Evolutionary conservation across 2,888 invertebrate species (phyloP).

Genomic region (Campoplex nolae): DNA sequence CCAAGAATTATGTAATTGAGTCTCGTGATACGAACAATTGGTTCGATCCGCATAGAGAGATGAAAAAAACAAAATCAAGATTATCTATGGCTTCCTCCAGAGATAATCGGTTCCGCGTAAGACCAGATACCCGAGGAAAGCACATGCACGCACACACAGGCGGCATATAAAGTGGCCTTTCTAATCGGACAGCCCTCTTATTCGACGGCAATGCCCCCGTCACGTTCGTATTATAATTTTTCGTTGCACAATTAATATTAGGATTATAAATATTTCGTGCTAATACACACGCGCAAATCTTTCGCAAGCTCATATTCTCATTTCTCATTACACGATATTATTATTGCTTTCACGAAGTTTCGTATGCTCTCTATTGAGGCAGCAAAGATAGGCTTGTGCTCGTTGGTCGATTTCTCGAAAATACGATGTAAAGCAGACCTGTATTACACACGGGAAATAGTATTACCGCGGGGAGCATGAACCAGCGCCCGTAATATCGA

Average conservation of each 20-base stretch:
- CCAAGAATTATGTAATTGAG: slow-evolving; percentile 66
- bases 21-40: slow-evolving; percentile 66
- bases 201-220: slow-evolving; percentile 50
- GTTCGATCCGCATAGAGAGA: slow-evolving; percentile 50
- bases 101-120: slow-evolving; percentile 68
- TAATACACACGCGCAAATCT: slow-evolving; percentile 69
- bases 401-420: slow-evolving; percentile 51
- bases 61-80: slow-evolving; percentile 57
- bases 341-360: slow-evolving; percentile 54
- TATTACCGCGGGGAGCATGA: slow-evolving; percentile 36
- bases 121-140: slow-evolving; percentile 48
- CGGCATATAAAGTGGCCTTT: slow-evolving; percentile 68
- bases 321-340: slow-evolving; percentile 54
- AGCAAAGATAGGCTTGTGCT: slow-evolving; percentile 30
- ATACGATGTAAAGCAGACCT: slow-evolving; percentile 40
- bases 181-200: slow-evolving; percentile 65
- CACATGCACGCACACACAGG: background rate
- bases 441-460: slow-evolving; percentile 60
- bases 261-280: slow-evolving; percentile 75
- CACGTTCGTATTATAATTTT: slow-evolving; percentile 71
- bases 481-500: slow-evolving; percentile 48
- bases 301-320: slow-evolving; percentile 59
- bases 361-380: background rate
- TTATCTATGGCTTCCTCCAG: slow-evolving; percentile 60
- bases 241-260: slow-evolving; percentile 76